phyloP scores from a whole-genome alignment of 2,888 invertebrate genomes.

The Hirtodrosophila duncani region DNA sequence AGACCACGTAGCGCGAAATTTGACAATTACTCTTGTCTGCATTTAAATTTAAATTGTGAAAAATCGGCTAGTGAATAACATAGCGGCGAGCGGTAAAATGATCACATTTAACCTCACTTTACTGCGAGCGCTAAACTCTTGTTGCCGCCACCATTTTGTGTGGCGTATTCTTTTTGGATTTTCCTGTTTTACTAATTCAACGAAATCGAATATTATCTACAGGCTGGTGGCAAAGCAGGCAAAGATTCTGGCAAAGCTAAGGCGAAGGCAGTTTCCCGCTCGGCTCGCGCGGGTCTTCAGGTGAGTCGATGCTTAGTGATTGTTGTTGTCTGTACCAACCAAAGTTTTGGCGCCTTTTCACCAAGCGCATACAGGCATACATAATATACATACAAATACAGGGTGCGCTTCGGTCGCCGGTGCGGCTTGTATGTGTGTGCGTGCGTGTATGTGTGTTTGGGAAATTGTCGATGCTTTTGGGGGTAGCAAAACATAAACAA shows the following conservation, averaged over 20 bases:
- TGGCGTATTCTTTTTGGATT: slow-evolving; percentile 35
- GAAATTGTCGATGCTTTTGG: slow-evolving; percentile 15
- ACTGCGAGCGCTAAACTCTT: slow-evolving; percentile 14
- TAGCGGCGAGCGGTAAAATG: slow-evolving; percentile 42
- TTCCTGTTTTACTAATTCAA: slow-evolving; percentile 16
- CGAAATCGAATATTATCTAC: slow-evolving; percentile 7
- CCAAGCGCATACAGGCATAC: slow-evolving; percentile 26
- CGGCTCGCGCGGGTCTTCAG: slow-evolving; percentile 99
- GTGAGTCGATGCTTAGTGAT: slow-evolving; percentile 80
- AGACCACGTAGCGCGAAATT: slow-evolving; percentile 27
- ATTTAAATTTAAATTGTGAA: neutral
- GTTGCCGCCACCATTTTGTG: slow-evolving; percentile 67
- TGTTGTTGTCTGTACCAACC: slow-evolving; percentile 53
- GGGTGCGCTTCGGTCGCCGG: slow-evolving; percentile 49
- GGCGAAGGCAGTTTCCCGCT: slow-evolving; percentile 99
- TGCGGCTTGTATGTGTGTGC: slow-evolving; percentile 14
- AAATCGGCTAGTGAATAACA: slow-evolving; percentile 37
- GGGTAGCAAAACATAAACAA: slow-evolving; percentile 64
- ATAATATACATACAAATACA: slow-evolving; percentile 30
- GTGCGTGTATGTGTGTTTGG: neutral
- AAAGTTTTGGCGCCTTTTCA: slow-evolving; percentile 76
- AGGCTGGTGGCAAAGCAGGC: slow-evolving; percentile 99
- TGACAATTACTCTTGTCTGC: neutral
- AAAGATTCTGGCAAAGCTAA: slow-evolving; percentile 99
- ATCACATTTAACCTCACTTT: slow-evolving; percentile 55